A percentile compares a stretch with the other conserved stretches of the same genome.
Evolutionary conservation across 2,888 invertebrate genomes (phyloP).

Genomic region (Ramazzottius varieornatus): DNA sequence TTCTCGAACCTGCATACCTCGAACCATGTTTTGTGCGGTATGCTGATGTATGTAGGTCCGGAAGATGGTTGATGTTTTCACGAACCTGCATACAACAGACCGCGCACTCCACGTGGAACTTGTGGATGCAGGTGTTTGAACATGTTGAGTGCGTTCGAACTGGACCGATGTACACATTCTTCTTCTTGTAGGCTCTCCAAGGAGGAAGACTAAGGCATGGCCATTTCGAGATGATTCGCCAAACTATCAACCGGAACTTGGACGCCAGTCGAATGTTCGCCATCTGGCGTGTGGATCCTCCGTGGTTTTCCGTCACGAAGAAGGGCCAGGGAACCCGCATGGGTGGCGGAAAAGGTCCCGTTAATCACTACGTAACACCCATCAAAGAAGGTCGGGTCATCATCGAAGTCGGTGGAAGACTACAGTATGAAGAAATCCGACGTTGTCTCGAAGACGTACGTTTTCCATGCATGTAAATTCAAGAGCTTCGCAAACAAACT

Average conservation of each 20-base stretch:
- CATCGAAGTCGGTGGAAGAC: conserved; percentile 67
- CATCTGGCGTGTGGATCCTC: conserved; percentile 69
- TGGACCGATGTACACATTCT: conserved; percentile 6
- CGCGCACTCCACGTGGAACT: no score
- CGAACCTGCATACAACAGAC: no score
- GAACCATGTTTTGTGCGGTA: no score
- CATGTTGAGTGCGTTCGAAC: conserved; percentile 2
- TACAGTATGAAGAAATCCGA: conserved; percentile 39
- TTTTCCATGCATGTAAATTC: no score
- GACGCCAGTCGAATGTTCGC: conserved; percentile 62
- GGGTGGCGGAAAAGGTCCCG: conserved; percentile 85
- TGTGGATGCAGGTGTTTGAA: not conserved
- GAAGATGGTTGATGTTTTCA: no score
- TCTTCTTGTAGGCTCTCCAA: conserved; percentile 36
- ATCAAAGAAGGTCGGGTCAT: conserved; percentile 67
- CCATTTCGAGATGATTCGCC: conserved; percentile 68
- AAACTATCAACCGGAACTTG: conserved; percentile 45
- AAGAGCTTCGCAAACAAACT: no score
- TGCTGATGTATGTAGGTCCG: no score
- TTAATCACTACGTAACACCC: conserved; percentile 83
- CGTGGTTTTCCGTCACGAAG: conserved; percentile 80
- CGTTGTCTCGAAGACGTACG: conserved; percentile 33
- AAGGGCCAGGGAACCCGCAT: conserved; percentile 67
- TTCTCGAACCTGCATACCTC: no score
- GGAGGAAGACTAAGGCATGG: conserved; percentile 53